Evolutionary conservation across 2,797 vertebrate genomes (phyloP).

Genomic region (Leuciscus waleckii): DNA sequence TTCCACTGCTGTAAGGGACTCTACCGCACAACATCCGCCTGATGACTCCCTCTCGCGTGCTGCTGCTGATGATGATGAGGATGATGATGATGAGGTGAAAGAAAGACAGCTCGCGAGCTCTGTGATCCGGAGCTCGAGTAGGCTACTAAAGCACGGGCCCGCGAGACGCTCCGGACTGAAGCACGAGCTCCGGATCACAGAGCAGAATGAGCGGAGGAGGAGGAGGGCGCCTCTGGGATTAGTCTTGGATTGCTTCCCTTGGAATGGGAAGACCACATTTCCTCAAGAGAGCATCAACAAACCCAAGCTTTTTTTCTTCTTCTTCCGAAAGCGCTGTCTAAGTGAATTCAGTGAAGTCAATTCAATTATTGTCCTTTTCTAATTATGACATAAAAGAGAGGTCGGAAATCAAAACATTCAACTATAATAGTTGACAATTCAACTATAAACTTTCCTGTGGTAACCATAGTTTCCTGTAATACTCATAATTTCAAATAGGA

Average conservation of each 20-base stretch:
- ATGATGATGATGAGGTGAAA: not conserved
- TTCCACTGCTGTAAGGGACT: slow-evolving; percentile 53
- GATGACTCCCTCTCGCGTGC: slow-evolving; percentile 78
- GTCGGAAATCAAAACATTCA: not conserved
- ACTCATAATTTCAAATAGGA: not conserved
- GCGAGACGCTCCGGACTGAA: not conserved
- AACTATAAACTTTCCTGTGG: not conserved
- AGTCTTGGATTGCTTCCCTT: slow-evolving; percentile 51
- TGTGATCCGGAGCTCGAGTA: not conserved
- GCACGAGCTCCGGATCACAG: slow-evolving; percentile 1
- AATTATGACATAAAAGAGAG: not conserved
- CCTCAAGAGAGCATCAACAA: slow-evolving; percentile 50
- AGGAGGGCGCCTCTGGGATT: slow-evolving; percentile 37
- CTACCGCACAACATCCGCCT: slow-evolving; percentile 75
- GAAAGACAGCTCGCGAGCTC: not conserved
- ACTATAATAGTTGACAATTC: too few species aligned
- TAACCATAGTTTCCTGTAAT: not conserved
- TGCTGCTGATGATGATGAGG: slow-evolving; percentile 19
- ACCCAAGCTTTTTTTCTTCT: not conserved
- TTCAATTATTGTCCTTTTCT: not conserved
- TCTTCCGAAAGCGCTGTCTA: not conserved
- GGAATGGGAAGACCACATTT: slow-evolving; percentile 43
- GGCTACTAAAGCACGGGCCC: too few species aligned
- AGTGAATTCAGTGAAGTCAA: not conserved
- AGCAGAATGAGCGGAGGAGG: slow-evolving; percentile 23